Conservation (phyloP, 2,888 invertebrate species). For the Ornithoptera priamus region DNA sequence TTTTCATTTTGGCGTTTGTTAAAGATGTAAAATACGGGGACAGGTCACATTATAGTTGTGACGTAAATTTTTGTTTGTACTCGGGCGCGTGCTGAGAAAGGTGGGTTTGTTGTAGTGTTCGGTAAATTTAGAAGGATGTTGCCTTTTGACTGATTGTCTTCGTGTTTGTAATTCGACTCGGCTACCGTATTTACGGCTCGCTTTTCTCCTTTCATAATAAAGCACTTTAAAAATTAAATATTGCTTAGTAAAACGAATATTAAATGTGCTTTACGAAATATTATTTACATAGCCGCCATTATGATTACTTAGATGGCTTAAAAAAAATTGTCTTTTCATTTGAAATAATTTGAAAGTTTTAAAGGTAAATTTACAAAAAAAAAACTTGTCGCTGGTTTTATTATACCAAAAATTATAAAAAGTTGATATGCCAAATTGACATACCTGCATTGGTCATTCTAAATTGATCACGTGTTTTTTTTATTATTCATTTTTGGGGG, state of each 20-base stretch:
- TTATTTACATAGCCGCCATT: no score
- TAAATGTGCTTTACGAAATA: neutral
- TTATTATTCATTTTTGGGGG: no score
- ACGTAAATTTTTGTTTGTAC: slow-evolving; percentile 31
- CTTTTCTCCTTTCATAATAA: neutral
- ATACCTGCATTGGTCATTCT: no score
- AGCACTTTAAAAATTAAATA: neutral
- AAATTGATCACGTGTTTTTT: no score
- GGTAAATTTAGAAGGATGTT: slow-evolving; percentile 37
- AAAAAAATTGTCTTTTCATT: no score
- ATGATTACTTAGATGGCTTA: no score
- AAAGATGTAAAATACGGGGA: slow-evolving; percentile 23
- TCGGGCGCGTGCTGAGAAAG: slow-evolving; percentile 45
- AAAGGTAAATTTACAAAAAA: no score
- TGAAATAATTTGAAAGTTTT: no score
- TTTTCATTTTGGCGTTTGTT: slow-evolving; percentile 22
- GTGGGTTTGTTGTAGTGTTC: slow-evolving; percentile 35
- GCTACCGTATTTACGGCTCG: slow-evolving; percentile 30
- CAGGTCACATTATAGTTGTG: slow-evolving; percentile 10
- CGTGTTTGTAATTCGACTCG: slow-evolving; percentile 28
- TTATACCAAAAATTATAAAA: no score
- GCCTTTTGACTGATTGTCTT: slow-evolving; percentile 31
- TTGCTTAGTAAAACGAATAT: neutral
- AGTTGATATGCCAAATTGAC: no score
- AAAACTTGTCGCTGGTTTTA: no score